These are phyloP conservation scores for Chalcis sispes DNA, from an alignment of 2,888 invertebrate species.

Conservation along the genomic window DNA sequence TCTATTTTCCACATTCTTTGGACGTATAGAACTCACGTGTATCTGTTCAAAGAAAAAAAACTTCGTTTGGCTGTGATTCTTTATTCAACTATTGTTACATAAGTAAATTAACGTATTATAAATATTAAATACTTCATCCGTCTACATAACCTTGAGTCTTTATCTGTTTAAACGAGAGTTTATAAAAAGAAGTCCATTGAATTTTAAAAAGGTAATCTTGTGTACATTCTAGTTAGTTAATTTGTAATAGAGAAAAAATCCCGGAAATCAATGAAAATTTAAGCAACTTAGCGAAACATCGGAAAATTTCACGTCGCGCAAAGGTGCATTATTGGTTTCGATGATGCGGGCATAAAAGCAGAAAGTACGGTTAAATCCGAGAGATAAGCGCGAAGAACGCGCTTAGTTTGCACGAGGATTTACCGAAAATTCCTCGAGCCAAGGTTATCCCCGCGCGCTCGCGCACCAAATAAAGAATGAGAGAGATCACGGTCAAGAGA, in stretches of 20 bases:
- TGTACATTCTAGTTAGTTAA: not conserved
- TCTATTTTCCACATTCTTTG: too few relatives aligned
- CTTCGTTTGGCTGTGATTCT: not conserved
- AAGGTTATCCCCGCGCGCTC: slow-evolving; percentile 24
- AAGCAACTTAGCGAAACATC: slow-evolving; percentile 8
- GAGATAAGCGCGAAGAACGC: not conserved
- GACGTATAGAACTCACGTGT: too few relatives aligned
- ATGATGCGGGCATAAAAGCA: not conserved
- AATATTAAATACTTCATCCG: slow-evolving; percentile 4
- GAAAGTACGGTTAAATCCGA: not conserved
- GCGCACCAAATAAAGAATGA: too few relatives aligned
- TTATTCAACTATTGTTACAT: slow-evolving; percentile 24
- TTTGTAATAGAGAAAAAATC: not conserved
- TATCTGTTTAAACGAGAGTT: slow-evolving; percentile 26
- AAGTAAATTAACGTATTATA: slow-evolving; percentile 15
- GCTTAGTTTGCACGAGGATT: not conserved
- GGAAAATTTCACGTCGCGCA: not conserved
- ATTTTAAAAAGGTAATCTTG: slow-evolving; percentile 2
- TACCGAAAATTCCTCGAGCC: slow-evolving; percentile 23
- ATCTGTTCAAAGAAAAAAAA: too few relatives aligned
- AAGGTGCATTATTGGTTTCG: not conserved
- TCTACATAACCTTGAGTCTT: slow-evolving; percentile 29
- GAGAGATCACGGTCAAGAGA: slow-evolving; percentile 40
- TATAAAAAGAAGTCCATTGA: slow-evolving; percentile 1
- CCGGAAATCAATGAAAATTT: slow-evolving; percentile 17